Evolutionary conservation across 2,113 vertebrate species (phyloP), one percentile per base, ranked within the genome.

Genomic region (Nannobrachium achirus): DNA sequence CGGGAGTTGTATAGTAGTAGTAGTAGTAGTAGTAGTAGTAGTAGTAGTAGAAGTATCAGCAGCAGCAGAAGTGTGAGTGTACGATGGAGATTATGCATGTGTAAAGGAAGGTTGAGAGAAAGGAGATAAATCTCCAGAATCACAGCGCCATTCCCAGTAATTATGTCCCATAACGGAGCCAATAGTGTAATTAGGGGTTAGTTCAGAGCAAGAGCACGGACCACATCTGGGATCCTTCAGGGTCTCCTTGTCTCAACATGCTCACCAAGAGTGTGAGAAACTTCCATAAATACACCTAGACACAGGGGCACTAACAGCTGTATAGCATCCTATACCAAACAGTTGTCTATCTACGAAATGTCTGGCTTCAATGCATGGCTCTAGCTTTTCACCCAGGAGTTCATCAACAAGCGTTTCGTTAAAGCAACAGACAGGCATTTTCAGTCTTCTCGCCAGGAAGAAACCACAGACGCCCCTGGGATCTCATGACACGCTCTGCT

Each of bases 171-270:
- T 89, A 83, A 86, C 53, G 65, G 74, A 89, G 86, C 77, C 89
- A 86, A 88, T 88, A 78, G 81, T 64, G 73, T 92, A 92, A 93
- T 93, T 93, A 92, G 63, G 75, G 84, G 89, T 89, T 91, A 81
- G 86, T 75, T 71, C 61, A 66, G 61, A 82, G 81, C 74, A 67
- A 76, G 63, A 90, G 77, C 76, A 60, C 81, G 83, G 82, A 84
- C 89, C 88, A 89, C 88, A 90, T 90, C 88, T 92, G 88, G 81
- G 80, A 83, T 90, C 82, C 89, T 80, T 79, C 19, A 8, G 87
- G 89, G 89, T 83, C 71, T 82, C 75, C 71, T 7, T 62, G 89
- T 85, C 89, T 87, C 80, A 74, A 82, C 88, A 81, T 79, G 89
- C 76, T 83, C 80, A 58, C 74, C 57, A 72, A 33, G 71, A 91